A percentile compares a stretch with the other conserved stretches of the same genome.
Conservation (phyloP, 1,140 invertebrate genomes). For the Ericerus pela region DNA sequence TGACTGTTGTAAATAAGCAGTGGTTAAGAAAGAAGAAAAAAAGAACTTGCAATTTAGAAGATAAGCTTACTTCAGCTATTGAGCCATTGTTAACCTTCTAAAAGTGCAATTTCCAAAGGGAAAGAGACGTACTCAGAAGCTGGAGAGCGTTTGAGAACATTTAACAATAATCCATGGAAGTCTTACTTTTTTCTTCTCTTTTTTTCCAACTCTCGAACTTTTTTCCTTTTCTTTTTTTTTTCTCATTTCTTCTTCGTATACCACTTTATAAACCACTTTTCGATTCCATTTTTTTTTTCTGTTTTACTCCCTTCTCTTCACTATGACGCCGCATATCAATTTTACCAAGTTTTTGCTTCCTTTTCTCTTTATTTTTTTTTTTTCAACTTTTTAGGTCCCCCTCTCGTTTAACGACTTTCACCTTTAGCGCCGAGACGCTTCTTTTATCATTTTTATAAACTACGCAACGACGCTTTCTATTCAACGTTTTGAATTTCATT, state of each 20-base stretch:
- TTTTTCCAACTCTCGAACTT: slow-evolving; percentile 9
- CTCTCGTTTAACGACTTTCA: slow-evolving; percentile 5
- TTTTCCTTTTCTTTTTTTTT: neutral
- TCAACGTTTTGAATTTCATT: slow-evolving; percentile 12
- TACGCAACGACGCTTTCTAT: slow-evolving; percentile 6
- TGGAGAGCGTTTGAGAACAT: slow-evolving; percentile 11
- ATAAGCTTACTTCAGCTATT: slow-evolving; percentile 6
- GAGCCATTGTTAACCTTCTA: slow-evolving; percentile 12
- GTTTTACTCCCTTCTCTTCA: neutral
- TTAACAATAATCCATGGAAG: slow-evolving; percentile 10
- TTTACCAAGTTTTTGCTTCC: neutral
- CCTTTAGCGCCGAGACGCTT: slow-evolving; percentile 9
- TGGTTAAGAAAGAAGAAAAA: neutral
- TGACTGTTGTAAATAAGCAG: slow-evolving; percentile 11
- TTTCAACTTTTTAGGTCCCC: no score
- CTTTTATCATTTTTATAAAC: slow-evolving; percentile 9
- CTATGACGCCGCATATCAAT: slow-evolving; percentile 8
- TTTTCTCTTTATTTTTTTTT: no score
- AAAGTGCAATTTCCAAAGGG: slow-evolving; percentile 10
- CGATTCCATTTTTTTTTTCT: slow-evolving; percentile 8
- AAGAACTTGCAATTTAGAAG: slow-evolving; percentile 8
- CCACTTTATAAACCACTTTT: slow-evolving; percentile 11
- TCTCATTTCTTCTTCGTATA: neutral
- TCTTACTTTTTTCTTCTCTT: slow-evolving; percentile 12
- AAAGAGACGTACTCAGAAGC: neutral